Evolutionary conservation across 2,113 vertebrate species (phyloP).

Genomic region (Tichodroma muraria): DNA sequence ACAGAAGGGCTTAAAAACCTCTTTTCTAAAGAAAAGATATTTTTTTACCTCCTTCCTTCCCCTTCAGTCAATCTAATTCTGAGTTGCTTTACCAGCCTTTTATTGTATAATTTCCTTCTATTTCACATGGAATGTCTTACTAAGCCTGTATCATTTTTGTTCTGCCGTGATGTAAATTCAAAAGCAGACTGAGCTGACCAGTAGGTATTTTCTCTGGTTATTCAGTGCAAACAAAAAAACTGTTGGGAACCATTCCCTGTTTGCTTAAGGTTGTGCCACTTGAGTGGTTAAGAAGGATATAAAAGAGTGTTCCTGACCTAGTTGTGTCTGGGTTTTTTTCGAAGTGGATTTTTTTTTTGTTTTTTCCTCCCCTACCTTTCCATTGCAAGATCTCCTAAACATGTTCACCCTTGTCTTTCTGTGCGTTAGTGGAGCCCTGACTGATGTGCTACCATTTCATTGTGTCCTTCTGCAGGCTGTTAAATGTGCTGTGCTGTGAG

Average conservation of each 20-base stretch:
- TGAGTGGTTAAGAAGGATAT: background rate
- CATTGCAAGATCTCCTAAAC: background rate
- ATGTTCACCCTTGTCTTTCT: background rate
- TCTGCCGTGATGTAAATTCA: background rate
- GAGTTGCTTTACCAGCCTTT: background rate
- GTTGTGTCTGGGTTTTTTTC: background rate
- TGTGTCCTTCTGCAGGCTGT: constrained; percentile 72
- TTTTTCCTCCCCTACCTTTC: background rate
- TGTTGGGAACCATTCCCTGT: background rate
- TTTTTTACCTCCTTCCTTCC: background rate
- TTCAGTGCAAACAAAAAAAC: background rate
- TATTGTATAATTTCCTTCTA: background rate
- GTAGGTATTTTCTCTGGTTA: background rate
- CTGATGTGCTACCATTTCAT: background rate
- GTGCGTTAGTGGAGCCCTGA: background rate
- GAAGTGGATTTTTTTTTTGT: background rate
- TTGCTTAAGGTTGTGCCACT: background rate
- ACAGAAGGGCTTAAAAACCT: background rate
- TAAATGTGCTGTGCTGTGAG: constrained; percentile 86
- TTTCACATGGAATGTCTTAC: background rate
- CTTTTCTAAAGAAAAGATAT: background rate
- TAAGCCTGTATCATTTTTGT: background rate
- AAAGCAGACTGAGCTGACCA: background rate
- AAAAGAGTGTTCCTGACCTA: background rate
- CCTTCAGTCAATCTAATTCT: background rate